Base-by-base conservation (phyloP, 1,140 invertebrate genomes). In the Macrocentrus cingulum region DNA sequence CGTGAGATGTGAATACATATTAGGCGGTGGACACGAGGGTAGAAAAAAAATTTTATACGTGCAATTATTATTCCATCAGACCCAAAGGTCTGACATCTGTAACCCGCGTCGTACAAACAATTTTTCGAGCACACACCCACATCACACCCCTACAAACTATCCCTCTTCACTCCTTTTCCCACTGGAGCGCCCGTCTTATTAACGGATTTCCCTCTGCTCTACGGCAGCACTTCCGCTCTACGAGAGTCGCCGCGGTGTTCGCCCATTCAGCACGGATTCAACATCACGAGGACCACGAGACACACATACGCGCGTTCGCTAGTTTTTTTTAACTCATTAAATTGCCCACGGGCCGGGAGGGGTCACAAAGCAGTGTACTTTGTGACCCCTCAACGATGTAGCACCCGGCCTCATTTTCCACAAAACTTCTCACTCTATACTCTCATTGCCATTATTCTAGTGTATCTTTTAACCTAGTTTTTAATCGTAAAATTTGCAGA, bases 41-140 rank as follows among this genome's bases (percentile, higher is more conserved):
- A n/a, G n/a, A n/a, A 15, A 46, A 46, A 46, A 22, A 1, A 46
- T 20, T 8, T 46, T 46, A n/a, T 22, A 11, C 7, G 36, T 18
- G 25, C 13, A 53, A 8, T 53, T 53, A 41, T 41, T 53, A 53
- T 53, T 53, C 42, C 19, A 53, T 18, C 22, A 53, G 50, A 2
- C 50, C 20, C n/a, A n/a, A n/a, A n/a, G n/a, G 22, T 41, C 16
- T 18, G 32, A 41, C 50, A 53, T 53, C 50, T 53, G 50, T 41
- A 41, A 13, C 9, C 50, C 34, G 11, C 32, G 50, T 39, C 50
- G 44, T 46, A 19, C n/a, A 41, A 37, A 41, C 34, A 37, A 53
- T 41, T 39, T 25, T 6, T 8, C n/a, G 16, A 53, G 19, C 44
- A 46, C 44, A 39, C 44, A 19, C 2, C 15, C 6, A 18, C 13